phyloP scores from a whole-genome alignment of 2,797 vertebrate species.

The Chrosomus eos region DNA sequence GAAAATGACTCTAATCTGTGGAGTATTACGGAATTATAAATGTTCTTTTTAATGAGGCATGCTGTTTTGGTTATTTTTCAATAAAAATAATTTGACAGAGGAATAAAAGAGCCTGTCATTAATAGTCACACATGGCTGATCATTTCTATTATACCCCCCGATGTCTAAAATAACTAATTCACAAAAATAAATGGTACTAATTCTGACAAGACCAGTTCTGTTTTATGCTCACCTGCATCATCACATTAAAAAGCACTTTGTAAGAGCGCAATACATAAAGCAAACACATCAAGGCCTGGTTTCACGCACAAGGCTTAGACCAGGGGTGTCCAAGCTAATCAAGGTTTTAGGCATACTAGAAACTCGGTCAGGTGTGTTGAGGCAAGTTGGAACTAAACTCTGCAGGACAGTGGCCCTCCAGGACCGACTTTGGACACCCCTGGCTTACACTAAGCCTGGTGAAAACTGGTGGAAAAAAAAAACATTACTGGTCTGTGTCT shows the following conservation, averaged over 20 bases:
- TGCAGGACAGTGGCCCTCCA: no score
- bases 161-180: constrained; percentile 31
- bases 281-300: background rate
- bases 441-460: no score
- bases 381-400: background rate
- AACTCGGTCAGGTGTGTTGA: background rate
- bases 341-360: background rate
- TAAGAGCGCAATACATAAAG: background rate
- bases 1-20: constrained; percentile 55
- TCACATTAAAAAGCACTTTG: background rate
- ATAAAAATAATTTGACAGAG: constrained; percentile 53
- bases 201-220: background rate
- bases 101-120: constrained; percentile 50
- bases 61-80: constrained; percentile 54
- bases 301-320: no score
- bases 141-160: constrained; percentile 30
- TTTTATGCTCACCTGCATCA: constrained; percentile 2
- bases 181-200: background rate
- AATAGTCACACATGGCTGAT: constrained; percentile 52
- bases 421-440: no score
- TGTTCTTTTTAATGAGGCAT: constrained; percentile 54
- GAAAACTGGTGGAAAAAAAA: no score
- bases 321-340: background rate
- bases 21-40: constrained; percentile 52
- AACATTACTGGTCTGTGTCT: no score